A percentile compares a stretch with the other conserved stretches of the same genome.
phyloP scores from a whole-genome alignment of 2,113 vertebrate genomes.

The Sus scrofa region T2T-Sscrofa CM000827.6:37014001-37014500 shows the following conservation, averaged over 20 bases:
- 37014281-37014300: neutral
- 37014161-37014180: too few species aligned
- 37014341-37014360: neutral
- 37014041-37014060: too few species aligned
- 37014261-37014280: neutral
- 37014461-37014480: accelerated
- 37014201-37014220: neutral
- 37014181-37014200: too few species aligned
- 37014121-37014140: too few species aligned
- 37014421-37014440: neutral
- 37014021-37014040: too few species aligned
- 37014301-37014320: neutral
- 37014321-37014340: neutral
- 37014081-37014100: too few species aligned
- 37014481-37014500: neutral
- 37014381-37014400: neutral
- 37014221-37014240: neutral
- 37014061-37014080: too few species aligned
- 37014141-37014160: too few species aligned
- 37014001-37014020: too few species aligned
- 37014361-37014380: neutral
- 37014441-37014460: too few species aligned
- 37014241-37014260: neutral
- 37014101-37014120: too few species aligned
- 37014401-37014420: neutral